These are phyloP conservation scores for Glareola pratincola DNA, from an alignment of 2,113 vertebrate genomes.

Conservation along the genomic window DNA sequence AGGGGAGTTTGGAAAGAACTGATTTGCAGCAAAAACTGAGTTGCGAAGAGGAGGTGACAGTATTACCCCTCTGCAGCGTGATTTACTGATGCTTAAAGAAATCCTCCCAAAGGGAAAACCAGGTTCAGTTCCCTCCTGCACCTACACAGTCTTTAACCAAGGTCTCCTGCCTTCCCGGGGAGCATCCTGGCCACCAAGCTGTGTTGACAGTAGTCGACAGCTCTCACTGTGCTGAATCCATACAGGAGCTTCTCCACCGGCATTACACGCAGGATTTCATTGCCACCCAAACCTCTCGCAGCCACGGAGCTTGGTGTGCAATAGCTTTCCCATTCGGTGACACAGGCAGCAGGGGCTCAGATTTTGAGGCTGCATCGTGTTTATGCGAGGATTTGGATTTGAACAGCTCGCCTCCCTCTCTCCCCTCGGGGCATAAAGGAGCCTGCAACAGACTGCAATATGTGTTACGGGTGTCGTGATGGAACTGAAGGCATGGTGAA, in stretches of 20 bases:
- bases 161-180: not conserved
- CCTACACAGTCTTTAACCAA: not conserved
- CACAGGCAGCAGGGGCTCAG: not conserved
- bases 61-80: not conserved
- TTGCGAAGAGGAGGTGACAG: not conserved
- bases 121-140: not conserved
- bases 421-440: constrained; percentile 52
- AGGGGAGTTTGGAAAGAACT: not conserved
- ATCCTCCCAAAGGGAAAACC: not conserved
- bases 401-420: constrained; percentile 4
- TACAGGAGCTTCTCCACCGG: not conserved
- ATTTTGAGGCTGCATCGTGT: not conserved
- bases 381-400: constrained; percentile 31
- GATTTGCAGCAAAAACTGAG: not conserved
- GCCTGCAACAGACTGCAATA: constrained; percentile 57
- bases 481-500: constrained; percentile 40
- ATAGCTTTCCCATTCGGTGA: not conserved
- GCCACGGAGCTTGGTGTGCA: not conserved
- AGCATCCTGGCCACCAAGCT: not conserved
- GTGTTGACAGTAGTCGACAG: not conserved
- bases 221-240: accelerated
- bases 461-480: constrained; percentile 37
- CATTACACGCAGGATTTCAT: not conserved
- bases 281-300: not conserved
- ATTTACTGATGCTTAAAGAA: not conserved